Percentiles rank a stretch among this genome's conserved stretches.
Conservation (phyloP, 2,113 vertebrate genomes). For the Oceanites oceanicus region DNA sequence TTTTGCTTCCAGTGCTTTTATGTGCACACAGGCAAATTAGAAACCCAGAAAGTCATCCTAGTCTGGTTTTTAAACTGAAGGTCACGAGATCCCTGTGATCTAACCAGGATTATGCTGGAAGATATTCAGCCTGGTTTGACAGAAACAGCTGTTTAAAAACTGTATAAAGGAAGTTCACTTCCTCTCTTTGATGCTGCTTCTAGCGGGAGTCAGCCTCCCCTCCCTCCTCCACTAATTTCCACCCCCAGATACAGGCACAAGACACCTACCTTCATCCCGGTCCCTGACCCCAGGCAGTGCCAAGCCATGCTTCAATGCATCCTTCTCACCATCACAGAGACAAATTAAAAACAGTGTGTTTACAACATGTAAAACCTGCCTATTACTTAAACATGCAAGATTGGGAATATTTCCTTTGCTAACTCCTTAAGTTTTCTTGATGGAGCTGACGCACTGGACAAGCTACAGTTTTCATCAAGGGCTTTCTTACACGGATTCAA, state of each 20-base stretch:
- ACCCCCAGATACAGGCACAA: not conserved
- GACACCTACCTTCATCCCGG: fast-evolving
- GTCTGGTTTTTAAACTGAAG: not conserved
- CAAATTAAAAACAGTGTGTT: not conserved
- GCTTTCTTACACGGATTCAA: not conserved
- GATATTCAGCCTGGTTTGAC: not conserved
- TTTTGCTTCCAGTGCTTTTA: not conserved
- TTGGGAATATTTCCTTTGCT: not conserved
- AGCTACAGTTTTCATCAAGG: not conserved
- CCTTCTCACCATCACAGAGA: not conserved
- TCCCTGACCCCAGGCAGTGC: not conserved
- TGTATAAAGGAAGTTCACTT: not conserved
- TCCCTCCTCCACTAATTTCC: not conserved
- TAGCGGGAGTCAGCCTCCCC: not conserved
- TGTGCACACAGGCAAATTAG: not conserved
- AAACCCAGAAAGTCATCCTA: not conserved
- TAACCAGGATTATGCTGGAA: not conserved
- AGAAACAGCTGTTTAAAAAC: not conserved
- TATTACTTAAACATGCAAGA: not conserved
- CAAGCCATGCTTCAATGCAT: too few relatives aligned
- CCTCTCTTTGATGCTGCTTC: not conserved
- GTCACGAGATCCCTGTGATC: not conserved
- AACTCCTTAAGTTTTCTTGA: not conserved
- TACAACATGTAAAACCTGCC: not conserved
- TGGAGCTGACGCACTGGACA: not conserved